These are phyloP conservation scores for Mystacornis crossleyi DNA, from an alignment of 2,113 vertebrate genomes.

Conservation along the genomic window DNA sequence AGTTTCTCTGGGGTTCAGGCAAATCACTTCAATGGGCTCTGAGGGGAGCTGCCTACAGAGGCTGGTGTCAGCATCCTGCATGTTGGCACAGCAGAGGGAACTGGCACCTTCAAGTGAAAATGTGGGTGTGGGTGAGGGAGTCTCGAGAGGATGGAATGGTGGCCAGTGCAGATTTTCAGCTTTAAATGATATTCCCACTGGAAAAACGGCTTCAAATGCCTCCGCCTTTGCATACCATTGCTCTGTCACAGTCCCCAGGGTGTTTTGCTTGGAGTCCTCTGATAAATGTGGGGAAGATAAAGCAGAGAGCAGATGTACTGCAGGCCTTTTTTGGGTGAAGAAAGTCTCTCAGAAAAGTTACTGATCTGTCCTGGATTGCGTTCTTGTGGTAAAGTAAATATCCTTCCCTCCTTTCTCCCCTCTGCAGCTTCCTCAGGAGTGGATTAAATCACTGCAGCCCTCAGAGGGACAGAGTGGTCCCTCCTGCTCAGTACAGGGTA, in stretches of 20 bases:
- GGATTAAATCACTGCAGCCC: neutral
- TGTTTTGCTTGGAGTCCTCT: neutral
- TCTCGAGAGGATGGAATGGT: neutral
- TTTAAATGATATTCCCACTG: neutral
- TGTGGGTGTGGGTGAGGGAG: neutral
- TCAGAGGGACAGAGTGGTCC: neutral
- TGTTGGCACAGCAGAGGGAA: neutral
- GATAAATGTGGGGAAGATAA: neutral
- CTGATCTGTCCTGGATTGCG: neutral
- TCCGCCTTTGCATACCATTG: neutral
- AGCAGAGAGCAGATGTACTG: neutral
- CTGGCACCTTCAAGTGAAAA: neutral
- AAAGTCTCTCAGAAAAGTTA: neutral
- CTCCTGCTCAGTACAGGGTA: neutral
- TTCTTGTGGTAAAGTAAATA: neutral
- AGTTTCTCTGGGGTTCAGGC: neutral
- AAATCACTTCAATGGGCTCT: neutral
- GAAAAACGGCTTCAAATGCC: neutral
- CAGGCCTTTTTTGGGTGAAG: neutral
- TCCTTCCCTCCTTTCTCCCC: neutral
- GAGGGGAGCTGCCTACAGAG: neutral
- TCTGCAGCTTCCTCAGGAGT: neutral
- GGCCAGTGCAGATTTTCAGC: neutral
- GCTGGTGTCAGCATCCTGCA: neutral
- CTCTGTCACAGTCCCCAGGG: accelerated